These are phyloP conservation scores for Apteryx mantelli DNA, from an alignment of 2,113 vertebrate species.

Conservation along the genomic window DNA sequence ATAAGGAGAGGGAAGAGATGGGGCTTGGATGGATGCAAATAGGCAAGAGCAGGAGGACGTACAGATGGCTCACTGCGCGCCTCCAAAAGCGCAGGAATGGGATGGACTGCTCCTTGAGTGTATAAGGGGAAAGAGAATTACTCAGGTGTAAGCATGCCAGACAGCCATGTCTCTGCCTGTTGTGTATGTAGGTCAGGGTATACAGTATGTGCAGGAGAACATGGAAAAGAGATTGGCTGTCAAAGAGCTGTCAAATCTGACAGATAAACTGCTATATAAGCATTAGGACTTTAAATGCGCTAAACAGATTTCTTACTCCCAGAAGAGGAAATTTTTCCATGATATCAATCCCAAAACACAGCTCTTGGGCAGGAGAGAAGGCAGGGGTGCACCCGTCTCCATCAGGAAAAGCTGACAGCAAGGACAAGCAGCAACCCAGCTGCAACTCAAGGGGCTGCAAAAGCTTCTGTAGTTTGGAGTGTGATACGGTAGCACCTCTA, in stretches of 20 bases:
- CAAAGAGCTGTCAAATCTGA: background rate
- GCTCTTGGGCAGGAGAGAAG: fast-evolving
- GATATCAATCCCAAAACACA: fast-evolving
- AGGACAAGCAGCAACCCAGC: background rate
- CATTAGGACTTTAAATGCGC: fast-evolving
- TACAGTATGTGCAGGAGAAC: fast-evolving
- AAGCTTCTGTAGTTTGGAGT: background rate
- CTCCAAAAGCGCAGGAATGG: fast-evolving
- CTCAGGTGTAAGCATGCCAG: fast-evolving
- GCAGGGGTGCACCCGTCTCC: background rate
- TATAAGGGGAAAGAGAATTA: background rate
- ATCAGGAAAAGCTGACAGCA: background rate
- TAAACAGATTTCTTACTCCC: background rate
- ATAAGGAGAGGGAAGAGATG: background rate
- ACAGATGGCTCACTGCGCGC: background rate
- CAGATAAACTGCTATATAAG: background rate
- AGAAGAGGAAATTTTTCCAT: fast-evolving
- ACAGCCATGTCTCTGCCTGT: background rate
- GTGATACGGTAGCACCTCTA: background rate
- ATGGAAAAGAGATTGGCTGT: background rate
- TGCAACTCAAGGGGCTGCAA: background rate
- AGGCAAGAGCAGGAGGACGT: background rate
- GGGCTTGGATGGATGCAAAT: background rate
- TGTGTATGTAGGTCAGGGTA: background rate
- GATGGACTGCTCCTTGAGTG: fast-evolving